phyloP scores from a whole-genome alignment of 2,888 invertebrate species.

The Aromia moschata region DNA sequence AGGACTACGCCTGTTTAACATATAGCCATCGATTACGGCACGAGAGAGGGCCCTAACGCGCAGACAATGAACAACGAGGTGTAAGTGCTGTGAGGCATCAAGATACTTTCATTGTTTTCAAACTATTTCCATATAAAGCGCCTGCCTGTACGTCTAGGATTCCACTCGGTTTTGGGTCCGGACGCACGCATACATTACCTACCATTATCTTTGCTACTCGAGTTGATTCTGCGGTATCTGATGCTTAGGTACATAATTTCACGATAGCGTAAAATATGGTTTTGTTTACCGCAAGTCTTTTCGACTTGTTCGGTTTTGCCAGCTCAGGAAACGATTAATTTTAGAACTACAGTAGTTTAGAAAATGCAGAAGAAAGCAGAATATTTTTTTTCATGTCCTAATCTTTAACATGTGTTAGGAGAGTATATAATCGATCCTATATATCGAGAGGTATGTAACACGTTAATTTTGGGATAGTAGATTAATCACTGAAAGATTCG shows the following conservation, averaged over 20 bases:
- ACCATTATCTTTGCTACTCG: constrained; percentile 1
- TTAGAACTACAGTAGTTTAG: too few species aligned
- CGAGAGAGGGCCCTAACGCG: constrained; percentile 20
- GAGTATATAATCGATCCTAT: too few species aligned
- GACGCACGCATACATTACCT: constrained; percentile 6
- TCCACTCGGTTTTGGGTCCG: constrained; percentile 13
- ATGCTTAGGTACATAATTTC: neutral
- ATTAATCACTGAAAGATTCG: too few species aligned
- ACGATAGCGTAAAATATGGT: neutral
- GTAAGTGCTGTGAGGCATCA: constrained; percentile 19
- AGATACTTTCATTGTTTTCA: constrained; percentile 24
- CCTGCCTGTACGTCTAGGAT: constrained; percentile 11
- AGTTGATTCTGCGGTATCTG: neutral
- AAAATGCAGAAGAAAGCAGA: too few species aligned
- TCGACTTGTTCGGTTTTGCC: constrained; percentile 1
- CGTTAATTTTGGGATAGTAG: too few species aligned
- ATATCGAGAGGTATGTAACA: too few species aligned
- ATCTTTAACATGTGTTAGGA: too few species aligned
- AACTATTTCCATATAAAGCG: constrained; percentile 27
- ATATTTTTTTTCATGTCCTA: too few species aligned
- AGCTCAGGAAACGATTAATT: too few species aligned
- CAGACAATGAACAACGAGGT: constrained; percentile 25
- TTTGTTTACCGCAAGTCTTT: neutral
- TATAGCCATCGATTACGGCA: constrained; percentile 25
- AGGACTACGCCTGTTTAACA: constrained; percentile 24